A percentile compares a stretch with the other conserved stretches of the same genome.
phyloP scores from a whole-genome alignment of 1,140 invertebrate species.

The Sarcophaga peregrina region DNA sequence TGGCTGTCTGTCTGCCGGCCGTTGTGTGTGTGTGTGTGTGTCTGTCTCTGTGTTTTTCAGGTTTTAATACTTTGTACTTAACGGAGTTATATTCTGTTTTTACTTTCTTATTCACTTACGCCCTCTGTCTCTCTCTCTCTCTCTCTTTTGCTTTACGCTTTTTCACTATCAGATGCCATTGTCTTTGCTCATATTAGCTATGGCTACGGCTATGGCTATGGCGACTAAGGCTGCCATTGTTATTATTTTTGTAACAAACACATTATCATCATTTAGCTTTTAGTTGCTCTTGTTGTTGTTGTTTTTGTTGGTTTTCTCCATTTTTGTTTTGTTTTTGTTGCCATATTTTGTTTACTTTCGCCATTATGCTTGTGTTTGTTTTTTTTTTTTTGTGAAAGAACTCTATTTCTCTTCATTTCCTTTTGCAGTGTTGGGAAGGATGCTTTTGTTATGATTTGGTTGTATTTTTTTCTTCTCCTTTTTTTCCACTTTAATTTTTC shows the following conservation, averaged over 20 bases:
- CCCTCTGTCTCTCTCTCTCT: too few relatives aligned
- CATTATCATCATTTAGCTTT: background rate
- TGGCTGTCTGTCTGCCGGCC: too few relatives aligned
- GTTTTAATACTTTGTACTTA: too few relatives aligned
- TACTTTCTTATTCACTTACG: too few relatives aligned
- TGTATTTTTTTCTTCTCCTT: too few relatives aligned
- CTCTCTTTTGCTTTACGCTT: too few relatives aligned
- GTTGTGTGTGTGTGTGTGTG: too few relatives aligned
- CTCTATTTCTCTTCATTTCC: constrained; percentile 22
- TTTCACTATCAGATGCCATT: background rate
- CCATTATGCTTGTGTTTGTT: constrained; percentile 6
- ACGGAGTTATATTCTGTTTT: too few relatives aligned
- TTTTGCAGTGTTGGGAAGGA: background rate
- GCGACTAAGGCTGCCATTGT: too few relatives aligned
- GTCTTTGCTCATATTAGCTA: background rate
- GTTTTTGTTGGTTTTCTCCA: background rate
- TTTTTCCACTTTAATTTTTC: too few relatives aligned
- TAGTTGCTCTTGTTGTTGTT: background rate
- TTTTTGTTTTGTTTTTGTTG: background rate
- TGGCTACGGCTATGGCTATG: too few relatives aligned
- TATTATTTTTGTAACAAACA: background rate
- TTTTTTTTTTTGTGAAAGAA: background rate
- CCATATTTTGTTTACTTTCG: background rate
- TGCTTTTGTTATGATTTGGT: background rate
- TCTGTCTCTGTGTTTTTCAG: too few relatives aligned